Evolutionary conservation across 2,888 invertebrate genomes (phyloP), one percentile per base, ranked within the genome.

Genomic region (Epiperipatus broadwayi): DNA sequence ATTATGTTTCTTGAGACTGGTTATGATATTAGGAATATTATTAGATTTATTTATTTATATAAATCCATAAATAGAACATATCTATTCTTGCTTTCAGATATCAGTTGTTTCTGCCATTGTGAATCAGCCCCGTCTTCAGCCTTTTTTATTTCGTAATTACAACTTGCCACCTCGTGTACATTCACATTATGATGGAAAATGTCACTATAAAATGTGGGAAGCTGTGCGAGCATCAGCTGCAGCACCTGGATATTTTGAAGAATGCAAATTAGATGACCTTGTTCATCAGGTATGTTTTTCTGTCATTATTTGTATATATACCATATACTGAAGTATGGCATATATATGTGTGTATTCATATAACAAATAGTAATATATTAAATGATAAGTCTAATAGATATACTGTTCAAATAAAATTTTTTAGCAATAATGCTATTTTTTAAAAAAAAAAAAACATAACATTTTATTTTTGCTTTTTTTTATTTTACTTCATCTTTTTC

Each of bases 181-280:
- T 46, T 70, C 75, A 46, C 70, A 72, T 52, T 72, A 78, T 57
- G 67, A 70, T 40, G 84, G 84, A 33, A 71, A 72, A 35, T 66
- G 70, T 46, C 66, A 70, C 43, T 71, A 76, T 46, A 63, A 64
- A 46, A 61, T 81, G 41, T 85, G 83, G 81, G 74, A 83, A 62
- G 78, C 79, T 10, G 74, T 81, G 19, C 63, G 84, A 47, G 87
- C 87, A 0, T 83, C 83, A 1, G 79, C 84, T 30, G 85, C 87
- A 31, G 87, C 87, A 4, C 89, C 87, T 2, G 78, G 80, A 0
- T 85, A 84, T 64, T 89, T 84, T 63, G 73, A 77, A 53, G 85
- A 83, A 59, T 78, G 73, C 53, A 66, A 68, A 46, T 62, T 75
- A 15, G 72, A 72, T 40, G 72, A 73, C 7, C 66, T 69, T 48